A percentile compares a stretch with the other conserved stretches of the same genome.
These are phyloP conservation scores for Beris morrisii DNA, from an alignment of 2,888 invertebrate genomes.

Conservation along the genomic window DNA sequence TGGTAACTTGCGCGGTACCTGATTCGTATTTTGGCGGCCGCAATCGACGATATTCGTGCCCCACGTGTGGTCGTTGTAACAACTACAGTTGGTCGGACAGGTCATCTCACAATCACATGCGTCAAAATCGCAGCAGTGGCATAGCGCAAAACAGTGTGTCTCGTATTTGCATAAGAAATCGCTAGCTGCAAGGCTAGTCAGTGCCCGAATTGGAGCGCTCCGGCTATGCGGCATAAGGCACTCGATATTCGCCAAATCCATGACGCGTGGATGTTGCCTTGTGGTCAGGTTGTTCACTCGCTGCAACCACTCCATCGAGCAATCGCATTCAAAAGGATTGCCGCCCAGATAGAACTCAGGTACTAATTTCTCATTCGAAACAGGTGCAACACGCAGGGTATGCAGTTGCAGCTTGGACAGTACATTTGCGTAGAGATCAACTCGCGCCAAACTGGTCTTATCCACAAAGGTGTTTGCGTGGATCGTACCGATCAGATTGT, in stretches of 20 bases:
- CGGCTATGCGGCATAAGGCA: constrained; percentile 84
- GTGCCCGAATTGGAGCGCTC: constrained; percentile 76
- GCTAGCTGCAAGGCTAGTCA: constrained; percentile 74
- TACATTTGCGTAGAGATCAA: constrained; percentile 88
- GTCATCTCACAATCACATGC: constrained; percentile 97
- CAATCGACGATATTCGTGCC: constrained; percentile 91
- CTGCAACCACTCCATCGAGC: constrained; percentile 94
- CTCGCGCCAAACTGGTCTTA: constrained; percentile 80
- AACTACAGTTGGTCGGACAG: constrained; percentile 90
- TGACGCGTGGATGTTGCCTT: constrained; percentile 82
- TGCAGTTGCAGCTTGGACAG: constrained; percentile 80
- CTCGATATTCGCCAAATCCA: constrained; percentile 86
- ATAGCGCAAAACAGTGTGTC: constrained; percentile 90
- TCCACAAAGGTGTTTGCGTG: constrained; percentile 84
- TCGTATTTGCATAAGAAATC: constrained; percentile 92
- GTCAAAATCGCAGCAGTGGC: constrained; percentile 95
- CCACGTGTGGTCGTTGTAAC: constrained; percentile 94
- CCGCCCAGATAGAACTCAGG: constrained; percentile 90
- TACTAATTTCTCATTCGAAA: constrained; percentile 69
- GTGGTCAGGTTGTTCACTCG: constrained; percentile 84
- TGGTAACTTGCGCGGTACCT: constrained; percentile 76
- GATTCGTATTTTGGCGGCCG: constrained; percentile 61
- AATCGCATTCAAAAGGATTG: constrained; percentile 93
- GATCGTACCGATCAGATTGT: constrained; percentile 80
- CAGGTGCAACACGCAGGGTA: constrained; percentile 75